Percentiles rank a stretch among this genome's conserved stretches.
These are phyloP conservation scores for Nemapogon koenigi DNA, from an alignment of 2,888 invertebrate species.

Conservation along the genomic window DNA sequence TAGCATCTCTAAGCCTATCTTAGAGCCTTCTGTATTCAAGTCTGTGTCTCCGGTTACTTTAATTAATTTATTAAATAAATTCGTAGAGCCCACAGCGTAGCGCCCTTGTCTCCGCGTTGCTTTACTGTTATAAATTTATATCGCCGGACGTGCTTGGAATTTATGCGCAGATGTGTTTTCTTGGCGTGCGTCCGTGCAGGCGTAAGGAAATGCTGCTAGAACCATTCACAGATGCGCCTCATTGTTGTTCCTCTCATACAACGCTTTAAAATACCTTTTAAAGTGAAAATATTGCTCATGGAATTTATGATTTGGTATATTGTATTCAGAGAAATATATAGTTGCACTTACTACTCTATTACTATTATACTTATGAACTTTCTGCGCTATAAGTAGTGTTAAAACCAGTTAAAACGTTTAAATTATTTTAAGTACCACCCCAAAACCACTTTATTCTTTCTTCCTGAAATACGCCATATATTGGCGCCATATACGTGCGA, in stretches of 20 bases:
- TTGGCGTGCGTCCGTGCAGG: constrained; percentile 34
- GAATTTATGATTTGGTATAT: too few relatives aligned
- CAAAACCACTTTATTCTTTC: too few relatives aligned
- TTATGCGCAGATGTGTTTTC: constrained; percentile 47
- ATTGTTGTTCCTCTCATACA: constrained; percentile 7
- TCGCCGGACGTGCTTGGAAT: constrained; percentile 52
- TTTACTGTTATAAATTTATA: constrained; percentile 56
- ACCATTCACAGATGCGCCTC: constrained; percentile 28
- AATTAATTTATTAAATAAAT: constrained; percentile 60
- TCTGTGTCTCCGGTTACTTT: constrained; percentile 41
- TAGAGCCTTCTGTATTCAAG: constrained; percentile 36
- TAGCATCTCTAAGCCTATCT: not conserved
- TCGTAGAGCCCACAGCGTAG: constrained; percentile 37
- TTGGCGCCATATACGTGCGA: too few relatives aligned
- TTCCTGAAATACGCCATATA: too few relatives aligned
- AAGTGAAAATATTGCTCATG: too few relatives aligned
- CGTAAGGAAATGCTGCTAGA: constrained; percentile 23
- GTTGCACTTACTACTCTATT: too few relatives aligned
- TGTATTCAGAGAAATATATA: too few relatives aligned
- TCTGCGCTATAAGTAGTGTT: too few relatives aligned
- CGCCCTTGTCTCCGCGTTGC: constrained; percentile 46
- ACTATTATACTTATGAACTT: too few relatives aligned
- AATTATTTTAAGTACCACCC: too few relatives aligned
- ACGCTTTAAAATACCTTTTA: too few relatives aligned
- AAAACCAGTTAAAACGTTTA: too few relatives aligned